A percentile compares a stretch with the other conserved stretches of the same genome.
These are phyloP conservation scores for Zapus hudsonius DNA, from an alignment of 2,113 vertebrate genomes.

Conservation along the genomic window DNA sequence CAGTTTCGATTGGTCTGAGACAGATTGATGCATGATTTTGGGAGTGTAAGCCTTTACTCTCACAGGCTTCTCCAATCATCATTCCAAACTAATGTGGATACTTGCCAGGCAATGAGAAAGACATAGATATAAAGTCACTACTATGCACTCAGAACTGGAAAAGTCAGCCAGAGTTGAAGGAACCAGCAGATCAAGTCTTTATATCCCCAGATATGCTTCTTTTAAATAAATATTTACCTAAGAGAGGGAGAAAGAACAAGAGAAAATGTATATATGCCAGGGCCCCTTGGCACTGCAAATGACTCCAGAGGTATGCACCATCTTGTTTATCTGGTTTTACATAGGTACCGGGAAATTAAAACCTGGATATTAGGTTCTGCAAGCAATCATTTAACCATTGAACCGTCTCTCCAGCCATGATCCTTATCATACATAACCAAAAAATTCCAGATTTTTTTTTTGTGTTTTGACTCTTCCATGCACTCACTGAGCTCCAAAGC, in stretches of 20 bases:
- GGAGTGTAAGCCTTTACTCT: background rate
- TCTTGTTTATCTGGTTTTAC: too few species aligned
- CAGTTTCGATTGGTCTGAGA: background rate
- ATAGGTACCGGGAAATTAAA: too few species aligned
- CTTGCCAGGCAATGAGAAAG: background rate
- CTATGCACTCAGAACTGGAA: background rate
- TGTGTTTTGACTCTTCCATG: background rate
- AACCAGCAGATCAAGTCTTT: background rate
- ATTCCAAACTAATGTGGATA: background rate
- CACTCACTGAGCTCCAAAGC: background rate
- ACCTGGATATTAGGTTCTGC: too few species aligned
- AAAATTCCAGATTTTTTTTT: background rate
- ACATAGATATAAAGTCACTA: background rate
- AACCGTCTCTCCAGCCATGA: too few species aligned
- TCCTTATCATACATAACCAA: background rate
- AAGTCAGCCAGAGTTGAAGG: background rate
- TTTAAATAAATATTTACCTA: background rate
- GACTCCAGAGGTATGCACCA: too few species aligned
- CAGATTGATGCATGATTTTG: background rate
- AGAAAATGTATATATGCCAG: too few species aligned
- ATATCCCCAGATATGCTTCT: background rate
- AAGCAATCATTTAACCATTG: too few species aligned
- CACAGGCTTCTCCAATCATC: background rate
- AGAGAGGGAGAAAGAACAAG: too few species aligned
- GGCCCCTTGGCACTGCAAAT: too few species aligned